These are phyloP conservation scores for Rhinolophus sinicus DNA, from an alignment of 2,113 vertebrate genomes.

Conservation along the genomic window DNA sequence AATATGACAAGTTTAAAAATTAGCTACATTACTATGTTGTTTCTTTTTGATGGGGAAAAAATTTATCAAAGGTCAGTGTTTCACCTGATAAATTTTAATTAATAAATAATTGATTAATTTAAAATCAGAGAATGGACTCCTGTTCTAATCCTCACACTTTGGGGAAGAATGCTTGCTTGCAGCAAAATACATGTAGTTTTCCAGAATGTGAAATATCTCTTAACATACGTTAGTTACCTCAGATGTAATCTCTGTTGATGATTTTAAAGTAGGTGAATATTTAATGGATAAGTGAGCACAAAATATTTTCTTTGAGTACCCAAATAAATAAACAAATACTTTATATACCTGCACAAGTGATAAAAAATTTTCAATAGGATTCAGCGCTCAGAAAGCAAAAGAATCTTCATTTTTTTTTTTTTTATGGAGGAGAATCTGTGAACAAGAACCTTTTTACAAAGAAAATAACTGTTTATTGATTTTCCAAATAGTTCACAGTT, in stretches of 20 bases:
- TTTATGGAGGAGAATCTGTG: not conserved
- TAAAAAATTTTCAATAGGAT: not conserved
- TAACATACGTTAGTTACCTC: not conserved
- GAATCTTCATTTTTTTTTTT: not conserved
- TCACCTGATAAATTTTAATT: not conserved
- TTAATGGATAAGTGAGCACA: not conserved
- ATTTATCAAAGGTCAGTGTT: not conserved
- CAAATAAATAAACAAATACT: not conserved
- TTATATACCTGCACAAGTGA: too few species aligned
- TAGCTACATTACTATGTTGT: not conserved
- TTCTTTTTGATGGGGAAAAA: not conserved
- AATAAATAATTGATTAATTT: not conserved
- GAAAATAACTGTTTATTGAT: not conserved
- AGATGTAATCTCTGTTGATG: not conserved
- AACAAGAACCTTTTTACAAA: not conserved
- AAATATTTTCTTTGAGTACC: not conserved
- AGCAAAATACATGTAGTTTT: rapidly evolving
- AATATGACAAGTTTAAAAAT: not conserved
- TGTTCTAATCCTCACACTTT: not conserved
- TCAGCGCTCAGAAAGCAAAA: not conserved
- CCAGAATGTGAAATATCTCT: not conserved
- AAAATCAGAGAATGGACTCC: not conserved
- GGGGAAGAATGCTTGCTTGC: not conserved
- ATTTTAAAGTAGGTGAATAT: not conserved
- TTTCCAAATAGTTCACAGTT: not conserved